Evolutionary conservation across 2,797 vertebrate species (phyloP).

Genomic region (Anguilla pacifica): DNA sequence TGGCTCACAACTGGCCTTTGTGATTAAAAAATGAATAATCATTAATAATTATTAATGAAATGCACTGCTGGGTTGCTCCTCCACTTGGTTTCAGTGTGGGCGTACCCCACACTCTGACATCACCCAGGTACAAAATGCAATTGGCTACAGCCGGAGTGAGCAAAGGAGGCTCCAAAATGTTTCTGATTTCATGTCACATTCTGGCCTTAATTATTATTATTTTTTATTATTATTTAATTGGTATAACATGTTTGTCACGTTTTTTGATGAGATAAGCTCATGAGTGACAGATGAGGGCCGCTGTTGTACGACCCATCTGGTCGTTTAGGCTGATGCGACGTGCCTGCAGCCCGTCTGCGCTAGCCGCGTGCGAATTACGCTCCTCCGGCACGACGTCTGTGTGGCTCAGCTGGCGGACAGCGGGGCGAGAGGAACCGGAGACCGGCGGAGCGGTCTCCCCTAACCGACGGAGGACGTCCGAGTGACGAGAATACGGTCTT

Average conservation of each 20-base stretch:
- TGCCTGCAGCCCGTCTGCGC: neutral
- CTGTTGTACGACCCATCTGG: neutral
- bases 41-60: neutral
- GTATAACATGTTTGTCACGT: neutral
- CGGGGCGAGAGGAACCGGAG: neutral
- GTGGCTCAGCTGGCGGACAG: neutral
- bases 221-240: neutral
- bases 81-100: neutral
- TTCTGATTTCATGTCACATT: neutral
- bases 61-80: neutral
- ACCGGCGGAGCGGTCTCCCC: neutral
- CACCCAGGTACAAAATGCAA: too few species aligned
- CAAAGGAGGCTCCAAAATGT: neutral
- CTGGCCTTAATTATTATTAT: neutral
- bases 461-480: neutral
- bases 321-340: neutral
- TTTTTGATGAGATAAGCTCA: neutral
- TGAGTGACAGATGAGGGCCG: neutral
- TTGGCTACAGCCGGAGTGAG: neutral
- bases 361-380: neutral
- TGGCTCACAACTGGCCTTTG: neutral
- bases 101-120: neutral
- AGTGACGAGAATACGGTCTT: too few species aligned
- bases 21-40: neutral
- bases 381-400: neutral